Evolutionary conservation across 2,797 vertebrate species (phyloP), one percentile per base, ranked within the genome.

Genomic region (Platalea minor): DNA sequence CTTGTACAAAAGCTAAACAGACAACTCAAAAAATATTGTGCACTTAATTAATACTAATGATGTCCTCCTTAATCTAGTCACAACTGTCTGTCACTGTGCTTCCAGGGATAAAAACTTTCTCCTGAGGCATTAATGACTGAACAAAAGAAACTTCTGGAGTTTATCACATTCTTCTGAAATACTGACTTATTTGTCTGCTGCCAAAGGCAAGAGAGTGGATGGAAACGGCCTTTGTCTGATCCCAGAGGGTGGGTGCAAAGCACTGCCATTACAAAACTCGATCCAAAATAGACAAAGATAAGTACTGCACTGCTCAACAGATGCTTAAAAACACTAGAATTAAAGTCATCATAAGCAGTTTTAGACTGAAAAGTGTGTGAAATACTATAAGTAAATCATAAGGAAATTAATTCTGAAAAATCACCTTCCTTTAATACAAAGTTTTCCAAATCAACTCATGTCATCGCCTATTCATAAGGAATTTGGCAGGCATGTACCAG

Each of bases 351-450:
- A 21, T 33, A 29, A 54, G 11, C 8, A 56, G n/a, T 31, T 86
- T 75, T 83, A 54, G 4, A 37, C 17, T 57, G 21, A 79, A 65
- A 72, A 65, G 12, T 56, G 51, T 48, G 17, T 67, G 14, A 68
- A 86, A 74, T 31, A 51, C 19, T 43, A 1, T 13, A 70, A 82
- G 37, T 41, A 50, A 16, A 60, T 46, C 31, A 68, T 43, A 72
- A 74, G 28, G n/a, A 94, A 87, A 89, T 50, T 31, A 33, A n/a
- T 57, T 94, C 57, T 89, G 28, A 78, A 91, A 91, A 94, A 82
- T 50, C 39, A 67, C 31, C 14, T 91, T 75, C 13, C 10, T 23
- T 87, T 64, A 74, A 37, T n/a, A 33, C 16, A 79, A 70, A 75
- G 26, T 18, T 88, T 89, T 92, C 45, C 45, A 89, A 83, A 75